Evolutionary conservation across 2,113 vertebrate species (phyloP), one percentile per base, ranked within the genome.

Genomic region (Callipepla squamata): DNA sequence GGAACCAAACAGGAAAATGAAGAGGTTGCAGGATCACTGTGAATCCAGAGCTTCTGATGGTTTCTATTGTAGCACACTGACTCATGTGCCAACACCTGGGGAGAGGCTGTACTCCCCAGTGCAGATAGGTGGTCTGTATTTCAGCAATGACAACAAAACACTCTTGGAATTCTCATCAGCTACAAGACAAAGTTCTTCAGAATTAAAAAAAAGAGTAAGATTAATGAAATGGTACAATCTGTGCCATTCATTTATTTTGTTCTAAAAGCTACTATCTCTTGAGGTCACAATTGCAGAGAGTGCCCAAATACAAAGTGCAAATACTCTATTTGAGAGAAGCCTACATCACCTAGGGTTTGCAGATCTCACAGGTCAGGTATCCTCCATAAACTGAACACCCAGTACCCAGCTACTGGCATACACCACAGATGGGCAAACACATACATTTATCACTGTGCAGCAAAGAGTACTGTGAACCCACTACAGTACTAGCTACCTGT

Each of bases 401-500:
- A 11, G 47, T 25, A 66, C 15, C 11, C 62, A 88, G 38, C 63
- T 17, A 59, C 9, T 15, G 11, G 5, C 1, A 13, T 10, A 69
- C 14, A 3, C 0, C 14, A 3, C 0, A 66, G 30, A 18, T 4
- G 17, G 28, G 28, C 11, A 38, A 9, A 40, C 2, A 48, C 19
- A 63, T 14, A 53, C 7, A 21, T 25, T 51, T 38, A 61, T 25
- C 30, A 68, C 7, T 3, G 1, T 40, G 40, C 5, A 74, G 4
- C 8, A 36, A 70, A 47, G 25, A 67, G 32, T 7, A 17, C n/a
- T 88, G 68, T 59, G 77, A 95, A 95, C 88, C 87, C 93, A 90
- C 90, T 81, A 89, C 88, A 96, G 80, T 96, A 97, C 96, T 96
- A 97, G 86, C 97, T 98, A 98, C 98, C 98, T 98, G 98, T 96